These are phyloP conservation scores for Propithecus deckenii DNA, from an alignment of 2,797 vertebrate genomes.

Conservation along the genomic window DNA sequence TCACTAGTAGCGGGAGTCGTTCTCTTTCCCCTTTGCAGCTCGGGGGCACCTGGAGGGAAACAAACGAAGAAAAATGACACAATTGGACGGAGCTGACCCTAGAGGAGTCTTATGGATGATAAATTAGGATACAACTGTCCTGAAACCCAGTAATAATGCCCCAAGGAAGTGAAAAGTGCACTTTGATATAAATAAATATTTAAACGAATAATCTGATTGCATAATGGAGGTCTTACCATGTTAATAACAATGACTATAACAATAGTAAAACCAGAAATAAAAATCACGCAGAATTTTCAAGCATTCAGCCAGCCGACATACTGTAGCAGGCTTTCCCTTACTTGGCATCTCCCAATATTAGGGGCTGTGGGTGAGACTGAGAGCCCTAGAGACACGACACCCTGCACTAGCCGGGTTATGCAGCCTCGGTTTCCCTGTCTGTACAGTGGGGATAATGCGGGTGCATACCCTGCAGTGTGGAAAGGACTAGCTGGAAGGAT, in stretches of 20 bases:
- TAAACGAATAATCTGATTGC: background rate
- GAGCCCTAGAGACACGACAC: background rate
- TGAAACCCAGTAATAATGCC: background rate
- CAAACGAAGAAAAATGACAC: too few relatives aligned
- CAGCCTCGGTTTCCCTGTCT: background rate
- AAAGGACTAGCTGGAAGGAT: background rate
- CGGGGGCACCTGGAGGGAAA: background rate
- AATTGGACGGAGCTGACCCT: background rate
- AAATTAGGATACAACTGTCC: background rate
- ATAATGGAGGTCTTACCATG: background rate
- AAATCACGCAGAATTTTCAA: background rate
- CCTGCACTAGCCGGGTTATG: too few relatives aligned
- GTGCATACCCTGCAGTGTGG: fast-evolving
- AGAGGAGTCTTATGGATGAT: background rate
- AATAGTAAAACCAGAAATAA: background rate
- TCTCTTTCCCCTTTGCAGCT: background rate
- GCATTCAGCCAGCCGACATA: background rate
- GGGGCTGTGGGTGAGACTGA: too few relatives aligned
- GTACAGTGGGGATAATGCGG: fast-evolving
- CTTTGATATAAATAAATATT: background rate
- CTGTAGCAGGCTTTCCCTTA: background rate
- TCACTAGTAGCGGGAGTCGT: fast-evolving
- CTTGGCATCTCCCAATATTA: fast-evolving
- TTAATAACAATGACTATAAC: background rate
- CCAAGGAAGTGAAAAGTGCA: background rate